Percentiles rank a stretch among this genome's conserved stretches.
phyloP scores from a whole-genome alignment of 2,797 vertebrate species.

The Enteromius argenteus region DNA sequence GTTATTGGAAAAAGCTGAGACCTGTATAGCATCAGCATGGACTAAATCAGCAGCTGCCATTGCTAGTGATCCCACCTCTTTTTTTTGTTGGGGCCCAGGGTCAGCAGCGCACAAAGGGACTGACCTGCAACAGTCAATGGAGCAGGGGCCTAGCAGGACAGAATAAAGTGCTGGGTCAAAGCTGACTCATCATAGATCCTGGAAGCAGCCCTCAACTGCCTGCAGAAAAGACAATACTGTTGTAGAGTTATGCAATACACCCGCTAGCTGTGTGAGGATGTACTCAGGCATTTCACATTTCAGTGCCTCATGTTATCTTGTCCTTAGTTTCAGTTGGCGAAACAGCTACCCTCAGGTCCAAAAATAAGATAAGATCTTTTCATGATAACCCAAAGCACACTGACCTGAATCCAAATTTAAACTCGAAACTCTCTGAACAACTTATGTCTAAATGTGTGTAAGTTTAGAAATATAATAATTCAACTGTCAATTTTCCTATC shows the following conservation, averaged over 20 bases:
- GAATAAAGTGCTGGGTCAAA: conserved; percentile 73
- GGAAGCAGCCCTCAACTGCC: not conserved
- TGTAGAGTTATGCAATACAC: conserved; percentile 3
- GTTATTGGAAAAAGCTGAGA: conserved; percentile 80
- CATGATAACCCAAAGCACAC: not conserved
- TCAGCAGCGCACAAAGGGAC: conserved; percentile 73
- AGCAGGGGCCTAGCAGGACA: conserved; percentile 64
- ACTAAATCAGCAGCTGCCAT: conserved; percentile 70
- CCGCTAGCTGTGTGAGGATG: not conserved
- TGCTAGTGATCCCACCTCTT: conserved; percentile 68
- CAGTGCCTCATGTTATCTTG: not conserved
- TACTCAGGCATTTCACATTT: conserved; percentile 12
- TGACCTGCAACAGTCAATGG: conserved; percentile 71
- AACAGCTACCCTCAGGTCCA: not conserved
- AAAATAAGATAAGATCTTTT: not conserved
- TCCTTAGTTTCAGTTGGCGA: not conserved
- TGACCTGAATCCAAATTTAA: not conserved
- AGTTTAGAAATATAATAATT: not conserved
- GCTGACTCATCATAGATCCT: conserved; percentile 74
- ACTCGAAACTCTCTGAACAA: not conserved
- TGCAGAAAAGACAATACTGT: conserved; percentile 26
- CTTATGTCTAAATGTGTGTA: not conserved
- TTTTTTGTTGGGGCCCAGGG: conserved; percentile 64
- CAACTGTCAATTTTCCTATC: not conserved
- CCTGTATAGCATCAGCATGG: conserved; percentile 70